phyloP scores from a whole-genome alignment of 2,113 vertebrate genomes.

The Lampris megalopsis region DNA sequence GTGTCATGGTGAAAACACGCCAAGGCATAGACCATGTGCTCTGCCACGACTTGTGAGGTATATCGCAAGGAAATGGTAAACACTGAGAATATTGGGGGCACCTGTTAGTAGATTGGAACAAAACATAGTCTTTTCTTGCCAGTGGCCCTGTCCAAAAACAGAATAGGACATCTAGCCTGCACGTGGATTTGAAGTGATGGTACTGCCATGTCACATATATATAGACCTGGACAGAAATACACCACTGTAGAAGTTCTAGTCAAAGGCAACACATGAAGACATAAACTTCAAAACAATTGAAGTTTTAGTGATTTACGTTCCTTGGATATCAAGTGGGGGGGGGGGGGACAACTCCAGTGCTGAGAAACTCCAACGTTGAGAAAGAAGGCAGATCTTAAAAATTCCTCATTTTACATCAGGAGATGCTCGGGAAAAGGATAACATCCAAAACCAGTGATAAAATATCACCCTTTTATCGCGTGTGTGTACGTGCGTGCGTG shows the following conservation, averaged over 20 bases:
- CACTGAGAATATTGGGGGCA: slow-evolving; percentile 49
- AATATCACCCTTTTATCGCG: not conserved
- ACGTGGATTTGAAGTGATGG: slow-evolving; percentile 8
- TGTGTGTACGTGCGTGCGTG: not conserved
- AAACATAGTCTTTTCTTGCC: not conserved
- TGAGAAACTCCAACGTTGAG: not conserved
- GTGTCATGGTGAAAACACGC: slow-evolving; percentile 21
- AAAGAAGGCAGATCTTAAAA: not conserved
- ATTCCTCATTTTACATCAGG: not conserved
- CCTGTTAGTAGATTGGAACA: slow-evolving; percentile 46
- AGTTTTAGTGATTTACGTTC: not conserved
- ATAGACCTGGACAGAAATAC: too few species aligned
- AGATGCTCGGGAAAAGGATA: not conserved
- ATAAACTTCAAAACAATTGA: not conserved
- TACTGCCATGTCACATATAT: not conserved
- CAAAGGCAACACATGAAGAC: not conserved
- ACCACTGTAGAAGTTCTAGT: not conserved
- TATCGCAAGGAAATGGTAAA: slow-evolving; percentile 3
- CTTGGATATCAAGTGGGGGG: not conserved
- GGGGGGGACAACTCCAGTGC: not conserved
- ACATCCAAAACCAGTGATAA: not conserved
- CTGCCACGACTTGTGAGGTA: slow-evolving; percentile 32
- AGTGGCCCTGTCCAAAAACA: slow-evolving; percentile 35
- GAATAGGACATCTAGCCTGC: slow-evolving; percentile 7
- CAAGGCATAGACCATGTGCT: slow-evolving; percentile 5